Conservation (phyloP, 2,797 vertebrate species). For the Pteronotus mesoamericanus region DNA sequence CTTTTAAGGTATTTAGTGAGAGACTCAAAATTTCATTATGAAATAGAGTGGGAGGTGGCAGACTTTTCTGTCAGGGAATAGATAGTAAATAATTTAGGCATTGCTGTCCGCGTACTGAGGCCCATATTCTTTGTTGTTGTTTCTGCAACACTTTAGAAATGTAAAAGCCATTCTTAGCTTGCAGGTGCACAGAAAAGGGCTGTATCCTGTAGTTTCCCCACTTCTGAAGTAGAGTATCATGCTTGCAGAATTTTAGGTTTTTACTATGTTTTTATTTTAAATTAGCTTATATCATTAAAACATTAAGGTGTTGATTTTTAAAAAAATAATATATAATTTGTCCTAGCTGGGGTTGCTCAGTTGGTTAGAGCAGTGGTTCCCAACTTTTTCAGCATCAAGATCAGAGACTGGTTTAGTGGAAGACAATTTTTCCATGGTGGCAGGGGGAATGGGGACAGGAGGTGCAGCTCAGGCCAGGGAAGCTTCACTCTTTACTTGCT, state of each 20-base stretch:
- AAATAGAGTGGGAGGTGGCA: neutral
- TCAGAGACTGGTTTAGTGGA: no score
- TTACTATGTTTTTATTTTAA: conserved; percentile 2
- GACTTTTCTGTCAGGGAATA: neutral
- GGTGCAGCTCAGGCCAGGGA: no score
- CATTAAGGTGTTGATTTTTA: neutral
- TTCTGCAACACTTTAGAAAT: conserved; percentile 10
- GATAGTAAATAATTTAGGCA: conserved; percentile 15
- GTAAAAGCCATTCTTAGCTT: neutral
- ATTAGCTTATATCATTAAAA: neutral
- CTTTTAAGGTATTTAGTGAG: neutral
- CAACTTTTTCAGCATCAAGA: neutral
- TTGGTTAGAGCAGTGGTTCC: neutral
- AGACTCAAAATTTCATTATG: neutral
- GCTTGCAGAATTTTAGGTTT: neutral
- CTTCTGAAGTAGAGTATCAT: neutral
- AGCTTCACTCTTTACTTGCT: no score
- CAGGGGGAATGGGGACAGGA: no score
- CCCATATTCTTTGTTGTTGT: neutral
- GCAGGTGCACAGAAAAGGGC: neutral
- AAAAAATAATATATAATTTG: neutral
- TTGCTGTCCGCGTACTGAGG: neutral
- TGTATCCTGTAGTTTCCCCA: neutral
- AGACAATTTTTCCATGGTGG: no score
- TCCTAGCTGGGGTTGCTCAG: neutral